Evolutionary conservation across 2,888 invertebrate genomes (phyloP).

Genomic region (Julus scandinavius): DNA sequence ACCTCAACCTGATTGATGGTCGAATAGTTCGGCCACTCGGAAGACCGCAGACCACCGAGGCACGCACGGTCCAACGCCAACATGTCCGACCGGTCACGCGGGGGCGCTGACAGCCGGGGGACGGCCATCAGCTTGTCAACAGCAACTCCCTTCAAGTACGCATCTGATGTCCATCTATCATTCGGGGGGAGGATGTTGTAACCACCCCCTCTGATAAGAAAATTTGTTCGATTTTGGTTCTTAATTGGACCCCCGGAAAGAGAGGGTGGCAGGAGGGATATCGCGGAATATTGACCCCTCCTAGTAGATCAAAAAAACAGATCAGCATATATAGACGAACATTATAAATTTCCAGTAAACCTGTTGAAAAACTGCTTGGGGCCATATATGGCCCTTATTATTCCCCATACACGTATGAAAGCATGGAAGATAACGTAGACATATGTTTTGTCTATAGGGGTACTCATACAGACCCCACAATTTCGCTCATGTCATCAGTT

Average conservation of each 20-base stretch:
- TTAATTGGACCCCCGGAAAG: constrained; percentile 37
- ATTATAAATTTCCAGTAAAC: too few relatives aligned
- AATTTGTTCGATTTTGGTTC: constrained; percentile 32
- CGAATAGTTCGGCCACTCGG: background rate
- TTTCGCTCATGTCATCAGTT: too few relatives aligned
- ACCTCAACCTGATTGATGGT: constrained; percentile 21
- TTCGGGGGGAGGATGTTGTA: background rate
- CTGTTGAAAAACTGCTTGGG: too few relatives aligned
- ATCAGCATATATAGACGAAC: too few relatives aligned
- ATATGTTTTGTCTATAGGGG: too few relatives aligned
- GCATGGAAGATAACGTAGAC: too few relatives aligned
- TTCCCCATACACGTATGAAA: too few relatives aligned
- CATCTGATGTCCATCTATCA: constrained; percentile 30
- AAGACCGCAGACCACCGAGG: constrained; percentile 2
- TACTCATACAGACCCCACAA: too few relatives aligned
- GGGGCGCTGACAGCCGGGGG: background rate
- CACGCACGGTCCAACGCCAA: background rate
- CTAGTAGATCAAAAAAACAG: too few relatives aligned
- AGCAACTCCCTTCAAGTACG: background rate
- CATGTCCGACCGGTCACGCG: background rate
- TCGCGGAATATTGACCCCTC: background rate
- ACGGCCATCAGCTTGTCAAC: background rate
- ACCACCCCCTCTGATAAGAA: background rate
- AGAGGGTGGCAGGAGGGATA: background rate
- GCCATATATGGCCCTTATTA: too few relatives aligned